Evolutionary conservation across 2,888 invertebrate species (phyloP).

Genomic region (Ectemnius cavifrons): DNA sequence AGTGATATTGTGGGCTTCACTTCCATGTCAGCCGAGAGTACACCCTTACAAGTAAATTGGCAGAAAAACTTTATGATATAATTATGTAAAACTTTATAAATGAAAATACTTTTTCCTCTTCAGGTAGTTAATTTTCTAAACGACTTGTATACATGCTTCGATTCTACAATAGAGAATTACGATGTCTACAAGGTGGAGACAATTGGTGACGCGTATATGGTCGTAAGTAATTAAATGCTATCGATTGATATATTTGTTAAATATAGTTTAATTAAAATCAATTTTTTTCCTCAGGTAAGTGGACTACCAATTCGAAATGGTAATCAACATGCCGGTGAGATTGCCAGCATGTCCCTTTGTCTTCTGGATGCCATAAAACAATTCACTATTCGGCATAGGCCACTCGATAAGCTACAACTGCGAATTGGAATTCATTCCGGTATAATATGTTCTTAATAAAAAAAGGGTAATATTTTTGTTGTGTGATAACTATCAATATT

Average conservation of each 20-base stretch:
- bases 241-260: not conserved
- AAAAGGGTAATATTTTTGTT: not conserved
- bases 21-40: slow-evolving; percentile 94
- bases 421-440: slow-evolving; percentile 95
- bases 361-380: slow-evolving; percentile 90
- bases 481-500: not conserved
- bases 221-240: slow-evolving; percentile 80
- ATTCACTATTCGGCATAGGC: slow-evolving; percentile 93
- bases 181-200: slow-evolving; percentile 97
- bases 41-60: slow-evolving; percentile 86
- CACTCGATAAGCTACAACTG: slow-evolving; percentile 89
- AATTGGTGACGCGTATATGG: slow-evolving; percentile 96
- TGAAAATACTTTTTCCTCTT: slow-evolving; percentile 52
- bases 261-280: not conserved
- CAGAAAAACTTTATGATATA: not conserved
- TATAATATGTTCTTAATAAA: slow-evolving; percentile 62
- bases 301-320: slow-evolving; percentile 94
- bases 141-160: slow-evolving; percentile 96
- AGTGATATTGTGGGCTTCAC: slow-evolving; percentile 97
- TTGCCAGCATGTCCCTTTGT: slow-evolving; percentile 95
- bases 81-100: not conserved
- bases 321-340: slow-evolving; percentile 93
- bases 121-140: slow-evolving; percentile 96
- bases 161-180: slow-evolving; percentile 94
- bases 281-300: slow-evolving; percentile 81